A percentile compares a stretch with the other conserved stretches of the same genome.
Evolutionary conservation across 2,888 invertebrate species (phyloP).

Genomic region (Campoplex capitator): DNA sequence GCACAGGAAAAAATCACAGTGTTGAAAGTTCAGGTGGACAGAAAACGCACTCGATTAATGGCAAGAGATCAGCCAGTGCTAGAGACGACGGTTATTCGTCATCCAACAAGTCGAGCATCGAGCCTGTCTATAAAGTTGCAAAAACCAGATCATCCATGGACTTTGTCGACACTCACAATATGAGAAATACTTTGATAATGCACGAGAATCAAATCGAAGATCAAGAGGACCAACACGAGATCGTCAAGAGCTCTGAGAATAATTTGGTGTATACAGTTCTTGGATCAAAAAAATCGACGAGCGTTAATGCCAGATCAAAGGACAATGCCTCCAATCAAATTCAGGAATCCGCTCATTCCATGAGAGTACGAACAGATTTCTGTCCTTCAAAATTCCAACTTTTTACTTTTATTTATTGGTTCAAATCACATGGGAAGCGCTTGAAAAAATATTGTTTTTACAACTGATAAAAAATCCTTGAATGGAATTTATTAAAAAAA

Average conservation of each 20-base stretch:
- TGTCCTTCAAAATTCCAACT: slow-evolving; percentile 5
- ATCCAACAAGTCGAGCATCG: slow-evolving; percentile 20
- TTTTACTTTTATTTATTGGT: not conserved
- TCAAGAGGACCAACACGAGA: slow-evolving; percentile 77
- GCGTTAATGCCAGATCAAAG: slow-evolving; percentile 25
- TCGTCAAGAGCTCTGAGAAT: slow-evolving; percentile 81
- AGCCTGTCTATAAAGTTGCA: slow-evolving; percentile 48
- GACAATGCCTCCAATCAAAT: slow-evolving; percentile 63
- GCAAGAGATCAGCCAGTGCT: slow-evolving; percentile 51
- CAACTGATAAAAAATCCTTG: not conserved
- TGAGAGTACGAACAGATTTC: slow-evolving; percentile 74
- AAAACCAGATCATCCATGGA: slow-evolving; percentile 49
- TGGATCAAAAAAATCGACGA: slow-evolving; percentile 79
- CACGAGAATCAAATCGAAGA: slow-evolving; percentile 66
- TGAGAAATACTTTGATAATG: slow-evolving; percentile 28
- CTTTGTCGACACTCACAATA: slow-evolving; percentile 37
- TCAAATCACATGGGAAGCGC: not conserved
- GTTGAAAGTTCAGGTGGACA: not conserved
- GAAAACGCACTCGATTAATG: slow-evolving; percentile 58
- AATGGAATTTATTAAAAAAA: not conserved
- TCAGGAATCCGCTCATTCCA: slow-evolving; percentile 74
- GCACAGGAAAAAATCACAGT: slow-evolving; percentile 12
- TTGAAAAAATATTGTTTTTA: not conserved
- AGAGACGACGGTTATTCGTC: slow-evolving; percentile 36
- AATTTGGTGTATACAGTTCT: slow-evolving; percentile 83